Conservation (phyloP, 92 coral and sea anemone species). For the Virgularia gustaviana region DNA sequence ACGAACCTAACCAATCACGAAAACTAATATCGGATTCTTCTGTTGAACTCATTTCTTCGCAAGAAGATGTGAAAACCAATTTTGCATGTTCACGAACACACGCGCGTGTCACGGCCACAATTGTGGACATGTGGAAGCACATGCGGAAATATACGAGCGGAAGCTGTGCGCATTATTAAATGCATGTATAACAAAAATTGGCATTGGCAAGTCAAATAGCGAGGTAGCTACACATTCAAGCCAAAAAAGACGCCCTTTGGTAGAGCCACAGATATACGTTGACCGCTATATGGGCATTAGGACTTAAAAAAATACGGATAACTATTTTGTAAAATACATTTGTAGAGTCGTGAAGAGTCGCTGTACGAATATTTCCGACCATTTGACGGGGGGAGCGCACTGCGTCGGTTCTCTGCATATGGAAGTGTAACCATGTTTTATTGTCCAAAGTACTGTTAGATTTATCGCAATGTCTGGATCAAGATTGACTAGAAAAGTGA, state of each 20-base stretch:
- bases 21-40: conserved; percentile 24
- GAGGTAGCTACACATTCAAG: not conserved
- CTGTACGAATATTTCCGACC: too few relatives aligned
- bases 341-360: too few relatives aligned
- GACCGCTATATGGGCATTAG: too few relatives aligned
- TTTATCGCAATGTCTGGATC: conserved; percentile 77
- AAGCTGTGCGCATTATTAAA: not conserved
- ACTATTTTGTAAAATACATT: too few relatives aligned
- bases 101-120: too few relatives aligned
- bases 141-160: too few relatives aligned
- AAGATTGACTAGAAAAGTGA: conserved; percentile 88
- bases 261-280: not conserved
- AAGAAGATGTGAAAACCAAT: not conserved
- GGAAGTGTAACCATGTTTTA: too few relatives aligned
- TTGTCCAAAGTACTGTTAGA: too few relatives aligned
- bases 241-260: not conserved
- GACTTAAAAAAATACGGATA: too few relatives aligned
- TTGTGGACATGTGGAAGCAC: too few relatives aligned
- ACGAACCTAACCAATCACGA: conserved; percentile 21
- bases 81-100: not conserved
- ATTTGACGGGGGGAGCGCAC: too few relatives aligned
- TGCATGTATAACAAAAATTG: not conserved
- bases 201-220: not conserved
- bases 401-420: too few relatives aligned
- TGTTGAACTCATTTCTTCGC: conserved; percentile 31